Evolutionary conservation across 2,888 invertebrate genomes (phyloP).

Genomic region (Hedychridium roseum): DNA sequence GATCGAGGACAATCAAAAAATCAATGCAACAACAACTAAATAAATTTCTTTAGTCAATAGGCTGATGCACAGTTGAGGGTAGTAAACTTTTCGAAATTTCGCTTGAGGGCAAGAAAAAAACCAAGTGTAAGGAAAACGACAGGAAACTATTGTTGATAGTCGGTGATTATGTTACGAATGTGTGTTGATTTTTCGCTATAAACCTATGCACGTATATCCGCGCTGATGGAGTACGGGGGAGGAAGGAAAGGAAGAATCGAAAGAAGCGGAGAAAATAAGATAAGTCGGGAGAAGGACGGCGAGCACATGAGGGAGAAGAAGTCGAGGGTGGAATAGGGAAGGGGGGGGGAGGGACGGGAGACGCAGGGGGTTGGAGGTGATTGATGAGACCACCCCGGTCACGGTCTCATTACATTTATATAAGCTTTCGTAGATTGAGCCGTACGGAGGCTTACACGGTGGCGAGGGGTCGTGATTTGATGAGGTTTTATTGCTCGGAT

Average conservation of each 20-base stretch:
- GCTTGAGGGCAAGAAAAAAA: too few species aligned
- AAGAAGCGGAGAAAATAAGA: constrained; percentile 1
- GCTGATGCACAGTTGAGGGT: too few species aligned
- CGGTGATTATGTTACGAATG: too few species aligned
- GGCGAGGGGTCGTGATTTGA: constrained; percentile 62
- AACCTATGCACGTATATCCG: constrained; percentile 29
- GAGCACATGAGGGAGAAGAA: constrained; percentile 20
- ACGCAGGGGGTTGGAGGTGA: constrained; percentile 52
- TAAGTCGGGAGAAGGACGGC: constrained; percentile 17
- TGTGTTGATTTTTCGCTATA: too few species aligned
- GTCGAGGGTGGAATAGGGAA: constrained; percentile 23
- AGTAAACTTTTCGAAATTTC: too few species aligned
- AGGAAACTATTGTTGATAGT: too few species aligned
- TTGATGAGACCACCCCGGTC: constrained; percentile 61
- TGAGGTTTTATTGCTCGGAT: constrained; percentile 63
- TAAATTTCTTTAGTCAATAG: too few species aligned
- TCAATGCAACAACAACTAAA: too few species aligned
- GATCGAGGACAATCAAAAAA: too few species aligned
- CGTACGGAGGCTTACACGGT: constrained; percentile 58
- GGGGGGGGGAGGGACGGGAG: constrained; percentile 14
- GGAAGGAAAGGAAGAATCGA: constrained; percentile 23
- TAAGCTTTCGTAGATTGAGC: constrained; percentile 64
- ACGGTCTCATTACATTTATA: constrained; percentile 64
- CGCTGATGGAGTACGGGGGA: background rate
- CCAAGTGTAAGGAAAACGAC: too few species aligned